These are phyloP conservation scores for Aptenodytes forsteri DNA, from an alignment of 2,113 vertebrate species.

Conservation along the genomic window DNA sequence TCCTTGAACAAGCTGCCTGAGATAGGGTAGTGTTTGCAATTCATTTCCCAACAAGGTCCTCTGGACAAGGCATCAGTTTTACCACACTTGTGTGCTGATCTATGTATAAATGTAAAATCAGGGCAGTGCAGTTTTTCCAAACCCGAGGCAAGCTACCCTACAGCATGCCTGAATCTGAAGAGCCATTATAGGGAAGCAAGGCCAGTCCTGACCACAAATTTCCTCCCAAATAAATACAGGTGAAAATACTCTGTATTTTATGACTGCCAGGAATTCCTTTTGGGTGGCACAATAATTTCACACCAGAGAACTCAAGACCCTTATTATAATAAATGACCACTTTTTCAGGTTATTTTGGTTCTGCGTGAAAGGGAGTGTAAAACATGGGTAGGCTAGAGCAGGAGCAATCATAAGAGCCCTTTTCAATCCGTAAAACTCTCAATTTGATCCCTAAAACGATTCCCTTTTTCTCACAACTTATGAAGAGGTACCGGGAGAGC, in stretches of 20 bases:
- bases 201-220: slow-evolving; percentile 21
- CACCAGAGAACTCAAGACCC: background rate
- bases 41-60: background rate
- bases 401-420: background rate
- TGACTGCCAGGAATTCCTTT: background rate
- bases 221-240: slow-evolving; percentile 31
- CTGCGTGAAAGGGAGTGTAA: background rate
- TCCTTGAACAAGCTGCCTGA: background rate
- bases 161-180: slow-evolving; percentile 5
- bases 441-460: background rate
- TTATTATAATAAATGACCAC: background rate
- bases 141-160: background rate
- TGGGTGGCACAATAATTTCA: slow-evolving; percentile 19
- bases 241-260: slow-evolving; percentile 21
- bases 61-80: background rate
- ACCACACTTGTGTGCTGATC: background rate
- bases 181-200: slow-evolving; percentile 4
- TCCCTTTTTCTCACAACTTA: background rate
- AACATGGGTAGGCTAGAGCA: background rate
- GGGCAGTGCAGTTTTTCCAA: background rate
- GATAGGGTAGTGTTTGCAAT: background rate
- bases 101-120: background rate
- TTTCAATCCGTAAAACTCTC: background rate
- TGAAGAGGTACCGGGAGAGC: background rate
- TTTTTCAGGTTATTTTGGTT: slow-evolving; percentile 12